A percentile compares a stretch with the other conserved stretches of the same genome.
phyloP scores from a whole-genome alignment of 1,140 invertebrate genomes.

The Drosophila yakuba region DNA sequence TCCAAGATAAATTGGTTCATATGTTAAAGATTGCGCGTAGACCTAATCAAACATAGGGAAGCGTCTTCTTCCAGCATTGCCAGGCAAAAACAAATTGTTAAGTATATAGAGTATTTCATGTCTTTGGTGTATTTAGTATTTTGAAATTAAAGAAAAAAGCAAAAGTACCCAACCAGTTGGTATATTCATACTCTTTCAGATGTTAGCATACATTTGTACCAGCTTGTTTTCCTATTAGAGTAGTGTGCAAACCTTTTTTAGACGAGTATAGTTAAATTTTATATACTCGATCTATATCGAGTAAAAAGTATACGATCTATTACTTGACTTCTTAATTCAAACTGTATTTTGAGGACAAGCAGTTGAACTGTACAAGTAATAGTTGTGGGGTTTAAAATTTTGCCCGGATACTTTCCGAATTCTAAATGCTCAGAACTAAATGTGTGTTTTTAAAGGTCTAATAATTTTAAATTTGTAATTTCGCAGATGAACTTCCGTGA shows the following conservation, averaged over 20 bases:
- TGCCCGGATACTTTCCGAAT: neutral
- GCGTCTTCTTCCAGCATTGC: slow-evolving; percentile 66
- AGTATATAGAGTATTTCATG: slow-evolving; percentile 6
- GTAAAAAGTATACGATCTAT: too few relatives aligned
- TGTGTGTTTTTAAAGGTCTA: neutral
- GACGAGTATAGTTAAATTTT: too few relatives aligned
- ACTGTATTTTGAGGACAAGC: too few relatives aligned
- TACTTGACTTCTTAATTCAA: too few relatives aligned
- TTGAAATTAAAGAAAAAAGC: neutral
- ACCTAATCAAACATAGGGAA: neutral
- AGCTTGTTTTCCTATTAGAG: too few relatives aligned
- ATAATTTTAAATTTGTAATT: neutral
- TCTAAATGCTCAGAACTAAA: too few relatives aligned
- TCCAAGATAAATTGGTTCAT: neutral
- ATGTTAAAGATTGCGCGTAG: neutral
- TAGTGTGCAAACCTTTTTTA: too few relatives aligned
- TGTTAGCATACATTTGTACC: neutral
- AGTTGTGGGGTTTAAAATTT: too few relatives aligned
- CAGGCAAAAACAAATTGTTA: slow-evolving; percentile 48
- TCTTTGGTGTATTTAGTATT: slow-evolving; percentile 1
- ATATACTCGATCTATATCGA: too few relatives aligned
- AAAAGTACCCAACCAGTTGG: neutral
- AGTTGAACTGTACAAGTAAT: too few relatives aligned
- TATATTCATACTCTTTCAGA: neutral
- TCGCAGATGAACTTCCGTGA: slow-evolving; percentile 1